Evolutionary conservation across 2,797 vertebrate species (phyloP), one percentile per base, ranked within the genome.

Genomic region (Enteromius fasciolatus): DNA sequence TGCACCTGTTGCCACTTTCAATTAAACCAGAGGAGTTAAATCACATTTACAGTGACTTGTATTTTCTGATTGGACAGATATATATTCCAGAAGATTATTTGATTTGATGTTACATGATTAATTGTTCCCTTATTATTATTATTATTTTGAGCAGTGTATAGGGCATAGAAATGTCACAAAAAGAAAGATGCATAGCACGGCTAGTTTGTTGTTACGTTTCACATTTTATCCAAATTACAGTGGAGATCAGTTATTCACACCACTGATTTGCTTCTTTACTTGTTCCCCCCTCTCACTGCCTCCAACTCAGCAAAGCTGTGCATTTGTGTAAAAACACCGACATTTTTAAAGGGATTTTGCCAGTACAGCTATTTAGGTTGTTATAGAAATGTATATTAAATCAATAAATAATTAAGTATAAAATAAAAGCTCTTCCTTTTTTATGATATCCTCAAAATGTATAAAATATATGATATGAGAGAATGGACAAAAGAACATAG

Each of bases 401-500:
- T 44, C 44, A 69, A 69, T 9, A 67, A n/a, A 3, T 20, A 25
- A 28, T 15, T 15, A 67, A 73, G 2, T 1, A 12, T 25, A 17
- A 69, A 25, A 59, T 59, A 25, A 69, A 8, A 9, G 6, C 4
- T 4, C 23, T 15, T 11, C 2, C 11, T 23, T 68, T 68, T 44
- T 20, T 12, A 41, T 68, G 11, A 68, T 68, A 23, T 68, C 36
- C 1, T 68, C 66, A 68, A 68, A 20, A n/a, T 25, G 10, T 4
- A 25, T 59, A 61, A 28, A 59, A 64, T 18, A 15, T 3, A 39
- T 39, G 36, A 39, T 6, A 31, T 52, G 11, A 36, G 28, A 63
- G 9, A 52, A 39, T 39, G 2, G 15, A 63, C 46, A 77, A 50
- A 63, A 28, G 46, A 87, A 46, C 33, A 73, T 85, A 84, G 83